Conservation (phyloP, 2,888 invertebrate species). For the Agonopterix alstromeriana region DNA sequence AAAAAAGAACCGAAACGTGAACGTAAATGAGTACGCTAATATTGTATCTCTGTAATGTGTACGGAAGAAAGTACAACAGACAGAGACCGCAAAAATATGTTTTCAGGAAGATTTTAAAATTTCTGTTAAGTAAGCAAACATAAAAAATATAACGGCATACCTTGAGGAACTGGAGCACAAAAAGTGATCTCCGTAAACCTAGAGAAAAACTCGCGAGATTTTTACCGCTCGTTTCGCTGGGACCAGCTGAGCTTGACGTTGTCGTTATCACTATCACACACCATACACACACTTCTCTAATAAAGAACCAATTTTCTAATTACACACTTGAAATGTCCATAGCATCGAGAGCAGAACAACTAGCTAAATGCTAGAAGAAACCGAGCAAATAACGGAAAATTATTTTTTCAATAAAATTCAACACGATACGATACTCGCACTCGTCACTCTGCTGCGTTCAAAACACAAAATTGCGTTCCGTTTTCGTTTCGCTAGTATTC, state of each 20-base stretch:
- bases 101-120: neutral
- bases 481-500: slow-evolving; percentile 1
- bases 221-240: slow-evolving; percentile 58
- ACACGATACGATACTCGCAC: slow-evolving; percentile 18
- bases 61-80: neutral
- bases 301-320: neutral
- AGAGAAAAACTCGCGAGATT: slow-evolving; percentile 64
- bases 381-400: slow-evolving; percentile 24
- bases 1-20: no score
- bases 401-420: slow-evolving; percentile 22
- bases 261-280: slow-evolving; percentile 50
- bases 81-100: neutral
- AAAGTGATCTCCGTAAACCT: slow-evolving; percentile 53
- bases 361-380: neutral
- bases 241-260: slow-evolving; percentile 71
- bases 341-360: neutral
- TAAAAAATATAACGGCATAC: slow-evolving; percentile 62
- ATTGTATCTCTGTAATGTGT: no score
- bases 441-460: slow-evolving; percentile 19
- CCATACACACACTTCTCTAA: slow-evolving; percentile 9
- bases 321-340: slow-evolving; percentile 4
- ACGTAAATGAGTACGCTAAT: no score
- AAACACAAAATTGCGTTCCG: slow-evolving; percentile 36
- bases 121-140: slow-evolving; percentile 10
- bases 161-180: slow-evolving; percentile 68